Evolutionary conservation across 2,888 invertebrate genomes (phyloP).

Genomic region (Cynaeus angustus): DNA sequence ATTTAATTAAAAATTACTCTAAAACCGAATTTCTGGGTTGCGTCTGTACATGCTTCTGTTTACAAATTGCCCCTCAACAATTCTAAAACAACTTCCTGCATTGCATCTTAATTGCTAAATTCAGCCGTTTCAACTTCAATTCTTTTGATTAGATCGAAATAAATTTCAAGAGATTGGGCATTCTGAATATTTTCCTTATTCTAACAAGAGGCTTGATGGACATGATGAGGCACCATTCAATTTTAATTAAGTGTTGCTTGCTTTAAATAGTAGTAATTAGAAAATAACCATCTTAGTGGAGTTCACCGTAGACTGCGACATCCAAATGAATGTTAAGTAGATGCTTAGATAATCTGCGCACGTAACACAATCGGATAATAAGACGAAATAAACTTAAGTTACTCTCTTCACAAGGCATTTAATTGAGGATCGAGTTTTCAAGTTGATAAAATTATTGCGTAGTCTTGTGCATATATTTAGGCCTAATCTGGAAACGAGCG

Average conservation of each 20-base stretch:
- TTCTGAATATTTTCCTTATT: conserved; percentile 2
- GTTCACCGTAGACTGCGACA: conserved; percentile 36
- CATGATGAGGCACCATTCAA: conserved; percentile 37
- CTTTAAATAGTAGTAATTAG: conserved; percentile 48
- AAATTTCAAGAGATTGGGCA: background rate
- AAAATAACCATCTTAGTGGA: conserved; percentile 42
- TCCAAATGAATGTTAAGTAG: conserved; percentile 52
- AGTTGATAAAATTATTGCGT: conserved; percentile 67
- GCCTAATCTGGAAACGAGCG: conserved; percentile 67
- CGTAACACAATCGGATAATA: conserved; percentile 63
- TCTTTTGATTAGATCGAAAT: conserved; percentile 11
- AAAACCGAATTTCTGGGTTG: no score
- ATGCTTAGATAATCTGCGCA: conserved; percentile 58
- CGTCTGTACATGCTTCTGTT: background rate
- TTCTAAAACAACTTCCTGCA: background rate
- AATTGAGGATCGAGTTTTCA: conserved; percentile 68
- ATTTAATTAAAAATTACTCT: no score
- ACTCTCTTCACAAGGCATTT: conserved; percentile 64
- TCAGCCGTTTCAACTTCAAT: background rate
- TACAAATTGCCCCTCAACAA: conserved; percentile 4
- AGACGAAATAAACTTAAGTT: conserved; percentile 63
- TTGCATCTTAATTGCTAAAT: conserved; percentile 11
- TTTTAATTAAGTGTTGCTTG: conserved; percentile 47
- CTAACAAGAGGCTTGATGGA: conserved; percentile 23
- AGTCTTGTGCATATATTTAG: conserved; percentile 66